Evolutionary conservation across 1,140 invertebrate genomes (phyloP).

Genomic region (Calosoma granatense): DNA sequence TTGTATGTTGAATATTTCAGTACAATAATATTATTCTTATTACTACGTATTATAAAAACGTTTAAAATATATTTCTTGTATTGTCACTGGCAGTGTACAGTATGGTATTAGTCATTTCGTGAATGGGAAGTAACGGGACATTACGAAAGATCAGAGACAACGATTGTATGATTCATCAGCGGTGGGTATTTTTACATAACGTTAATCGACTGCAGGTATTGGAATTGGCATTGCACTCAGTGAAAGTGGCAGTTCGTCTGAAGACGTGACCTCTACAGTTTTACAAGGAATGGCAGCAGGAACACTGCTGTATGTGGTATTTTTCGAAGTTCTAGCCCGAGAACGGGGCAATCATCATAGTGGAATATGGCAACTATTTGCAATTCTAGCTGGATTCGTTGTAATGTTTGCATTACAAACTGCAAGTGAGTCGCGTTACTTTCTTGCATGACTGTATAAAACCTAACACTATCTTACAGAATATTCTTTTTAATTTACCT

Average conservation of each 20-base stretch:
- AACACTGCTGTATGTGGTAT: slow-evolving; percentile 80
- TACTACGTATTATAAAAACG: no score
- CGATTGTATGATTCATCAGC: no score
- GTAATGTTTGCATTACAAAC: slow-evolving; percentile 68
- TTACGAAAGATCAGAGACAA: no score
- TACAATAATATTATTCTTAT: no score
- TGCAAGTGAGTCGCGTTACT: slow-evolving; percentile 55
- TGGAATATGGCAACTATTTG: slow-evolving; percentile 57
- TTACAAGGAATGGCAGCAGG: slow-evolving; percentile 78
- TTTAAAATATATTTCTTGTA: no score
- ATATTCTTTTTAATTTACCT: slow-evolving; percentile 19
- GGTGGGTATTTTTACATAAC: slow-evolving; percentile 11
- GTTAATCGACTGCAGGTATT: no score
- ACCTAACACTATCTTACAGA: no score
- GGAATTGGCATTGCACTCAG: slow-evolving; percentile 57
- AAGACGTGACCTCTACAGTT: slow-evolving; percentile 50
- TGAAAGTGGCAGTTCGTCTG: slow-evolving; percentile 42
- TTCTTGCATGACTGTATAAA: no score
- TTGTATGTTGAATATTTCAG: no score
- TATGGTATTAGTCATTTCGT: no score
- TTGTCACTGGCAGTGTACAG: no score
- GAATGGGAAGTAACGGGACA: no score
- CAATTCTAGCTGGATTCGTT: slow-evolving; percentile 62
- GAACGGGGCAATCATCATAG: slow-evolving; percentile 55
- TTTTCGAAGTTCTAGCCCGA: slow-evolving; percentile 79